Percentiles rank a stretch among this genome's conserved stretches.
These are phyloP conservation scores for Zaprionus vittiger DNA, from an alignment of 1,140 invertebrate species.

Conservation along the genomic window DNA sequence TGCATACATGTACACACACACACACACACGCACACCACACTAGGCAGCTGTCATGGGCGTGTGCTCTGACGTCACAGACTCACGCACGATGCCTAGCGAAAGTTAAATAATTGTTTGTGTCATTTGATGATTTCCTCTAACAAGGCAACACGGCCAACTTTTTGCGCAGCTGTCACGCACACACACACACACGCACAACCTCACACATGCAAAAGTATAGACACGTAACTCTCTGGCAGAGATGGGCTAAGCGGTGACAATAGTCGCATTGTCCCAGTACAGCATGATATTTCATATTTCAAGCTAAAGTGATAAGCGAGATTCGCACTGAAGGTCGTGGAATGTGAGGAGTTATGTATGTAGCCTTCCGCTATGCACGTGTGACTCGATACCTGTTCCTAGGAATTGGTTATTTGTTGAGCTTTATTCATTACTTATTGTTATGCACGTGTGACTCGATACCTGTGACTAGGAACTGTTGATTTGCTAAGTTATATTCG, in stretches of 20 bases:
- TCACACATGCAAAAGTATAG: slow-evolving; percentile 13
- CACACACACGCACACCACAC: slow-evolving; percentile 13
- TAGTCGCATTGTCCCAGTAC: not conserved
- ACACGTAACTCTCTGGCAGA: slow-evolving; percentile 2
- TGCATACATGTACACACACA: slow-evolving; percentile 14
- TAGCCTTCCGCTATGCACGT: not conserved
- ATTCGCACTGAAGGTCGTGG: not conserved
- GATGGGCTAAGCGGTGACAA: slow-evolving; percentile 16
- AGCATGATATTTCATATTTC: slow-evolving; percentile 5
- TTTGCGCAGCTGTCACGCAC: slow-evolving; percentile 67
- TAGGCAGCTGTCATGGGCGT: slow-evolving; percentile 50
- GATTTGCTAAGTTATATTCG: not conserved
- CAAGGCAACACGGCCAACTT: slow-evolving; percentile 67
- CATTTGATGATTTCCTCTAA: slow-evolving; percentile 80
- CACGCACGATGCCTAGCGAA: slow-evolving; percentile 73
- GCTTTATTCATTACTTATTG: not conserved
- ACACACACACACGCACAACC: slow-evolving; percentile 26
- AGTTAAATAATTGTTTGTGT: slow-evolving; percentile 83
- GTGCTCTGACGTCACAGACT: slow-evolving; percentile 64
- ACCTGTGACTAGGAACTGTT: not conserved
- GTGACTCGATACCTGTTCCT: not conserved
- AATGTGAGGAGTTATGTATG: not conserved
- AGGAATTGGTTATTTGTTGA: not conserved
- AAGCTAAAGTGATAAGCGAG: not conserved
- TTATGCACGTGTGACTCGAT: not conserved